Conservation (phyloP, 1,140 invertebrate species). For the Tribolium madens region DNA sequence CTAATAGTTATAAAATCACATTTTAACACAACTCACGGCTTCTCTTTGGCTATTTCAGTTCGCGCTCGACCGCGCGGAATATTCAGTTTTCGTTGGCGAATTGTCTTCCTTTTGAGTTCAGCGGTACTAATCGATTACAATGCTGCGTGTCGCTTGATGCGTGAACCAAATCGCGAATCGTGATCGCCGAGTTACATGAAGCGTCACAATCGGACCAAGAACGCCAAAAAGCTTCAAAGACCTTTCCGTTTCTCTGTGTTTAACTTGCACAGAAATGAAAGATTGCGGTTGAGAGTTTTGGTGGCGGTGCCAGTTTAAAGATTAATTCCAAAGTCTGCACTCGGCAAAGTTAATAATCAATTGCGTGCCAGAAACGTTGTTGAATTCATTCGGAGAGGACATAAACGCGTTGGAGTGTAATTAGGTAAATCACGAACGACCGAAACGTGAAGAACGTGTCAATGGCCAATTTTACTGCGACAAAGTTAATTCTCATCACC, state of each 20-base stretch:
- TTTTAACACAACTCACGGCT: constrained; percentile 51
- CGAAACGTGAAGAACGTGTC: background rate
- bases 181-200: constrained; percentile 48
- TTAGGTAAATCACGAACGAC: background rate
- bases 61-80: constrained; percentile 53
- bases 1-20: constrained; percentile 51
- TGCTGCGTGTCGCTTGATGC: constrained; percentile 51
- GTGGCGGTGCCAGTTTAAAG: background rate
- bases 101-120: constrained; percentile 48
- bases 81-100: constrained; percentile 52
- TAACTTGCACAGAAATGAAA: background rate
- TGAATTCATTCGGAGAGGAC: background rate
- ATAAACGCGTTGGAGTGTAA: background rate
- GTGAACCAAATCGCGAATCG: constrained; percentile 55
- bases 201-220: constrained; percentile 45
- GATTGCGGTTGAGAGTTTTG: background rate
- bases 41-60: constrained; percentile 53
- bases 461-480: background rate
- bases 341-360: background rate
- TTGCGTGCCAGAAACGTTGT: background rate
- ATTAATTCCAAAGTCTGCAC: background rate
- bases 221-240: constrained; percentile 30
- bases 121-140: constrained; percentile 50
- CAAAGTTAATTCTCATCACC: background rate
- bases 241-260: constrained; percentile 12